Evolutionary conservation across 2,888 invertebrate genomes (phyloP).

Genomic region (Helicoverpa assulta): DNA sequence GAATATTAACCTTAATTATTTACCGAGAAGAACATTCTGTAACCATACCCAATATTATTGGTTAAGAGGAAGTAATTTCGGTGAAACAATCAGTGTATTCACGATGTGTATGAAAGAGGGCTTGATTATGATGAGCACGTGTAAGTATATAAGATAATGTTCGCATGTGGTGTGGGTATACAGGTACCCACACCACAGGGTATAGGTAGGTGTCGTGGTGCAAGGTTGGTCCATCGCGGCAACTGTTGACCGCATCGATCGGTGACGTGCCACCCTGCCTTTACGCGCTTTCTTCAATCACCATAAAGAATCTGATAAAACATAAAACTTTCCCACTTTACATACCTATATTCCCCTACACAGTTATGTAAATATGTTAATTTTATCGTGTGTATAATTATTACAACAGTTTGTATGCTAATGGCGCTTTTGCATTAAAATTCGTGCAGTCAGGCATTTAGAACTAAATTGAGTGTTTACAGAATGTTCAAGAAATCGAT

Average conservation of each 20-base stretch:
- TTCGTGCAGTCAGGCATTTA: conserved; percentile 10
- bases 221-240: conserved; percentile 72
- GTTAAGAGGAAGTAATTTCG: conserved; percentile 28
- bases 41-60: conserved; percentile 9
- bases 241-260: conserved; percentile 81
- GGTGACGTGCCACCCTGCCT: conserved; percentile 68
- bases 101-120: conserved; percentile 36
- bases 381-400: conserved; percentile 7
- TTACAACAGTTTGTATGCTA: conserved; percentile 10
- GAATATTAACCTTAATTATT: not conserved
- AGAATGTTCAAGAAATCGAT: conserved; percentile 24
- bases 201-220: conserved; percentile 60
- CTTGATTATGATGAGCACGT: conserved; percentile 36
- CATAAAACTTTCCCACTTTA: conserved; percentile 27
- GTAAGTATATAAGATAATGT: conserved; percentile 23
- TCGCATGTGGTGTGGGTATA: conserved; percentile 6
- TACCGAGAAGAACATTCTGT: not conserved
- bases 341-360: not conserved
- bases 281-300: conserved; percentile 65
- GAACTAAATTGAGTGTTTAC: conserved; percentile 13
- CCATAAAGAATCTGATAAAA: conserved; percentile 47
- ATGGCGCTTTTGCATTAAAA: conserved; percentile 15
- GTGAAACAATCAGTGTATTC: conserved; percentile 19
- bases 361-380: conserved; percentile 20
- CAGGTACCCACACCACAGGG: conserved; percentile 9